Evolutionary conservation across 2,113 vertebrate species (phyloP).

Genomic region (Apus apus): DNA sequence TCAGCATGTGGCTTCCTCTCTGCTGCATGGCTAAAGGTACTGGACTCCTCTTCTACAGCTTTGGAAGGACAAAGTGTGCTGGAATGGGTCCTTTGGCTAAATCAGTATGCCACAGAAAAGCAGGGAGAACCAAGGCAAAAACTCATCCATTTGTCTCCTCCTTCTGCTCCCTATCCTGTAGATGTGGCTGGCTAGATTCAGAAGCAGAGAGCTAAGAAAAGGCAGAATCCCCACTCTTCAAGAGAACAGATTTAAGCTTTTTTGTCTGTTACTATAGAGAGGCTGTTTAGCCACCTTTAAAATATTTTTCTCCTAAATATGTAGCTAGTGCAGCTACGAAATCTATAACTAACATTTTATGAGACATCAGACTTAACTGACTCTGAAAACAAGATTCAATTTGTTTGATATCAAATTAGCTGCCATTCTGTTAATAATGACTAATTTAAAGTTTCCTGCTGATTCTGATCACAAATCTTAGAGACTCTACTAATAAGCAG

Average conservation of each 20-base stretch:
- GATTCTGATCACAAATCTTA: background rate
- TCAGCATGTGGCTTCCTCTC: background rate
- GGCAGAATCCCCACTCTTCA: background rate
- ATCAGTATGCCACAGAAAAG: background rate
- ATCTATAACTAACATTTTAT: background rate
- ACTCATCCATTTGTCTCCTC: background rate
- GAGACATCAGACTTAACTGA: background rate
- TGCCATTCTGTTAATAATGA: conserved; percentile 22
- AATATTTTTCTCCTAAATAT: conserved; percentile 32
- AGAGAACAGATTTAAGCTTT: conserved; percentile 17
- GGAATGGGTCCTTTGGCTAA: background rate
- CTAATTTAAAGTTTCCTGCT: conserved; percentile 34
- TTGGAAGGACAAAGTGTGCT: background rate
- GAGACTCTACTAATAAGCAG: background rate
- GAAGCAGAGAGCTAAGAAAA: conserved; percentile 13
- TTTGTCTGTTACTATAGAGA: conserved; percentile 29
- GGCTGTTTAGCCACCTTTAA: conserved; percentile 27
- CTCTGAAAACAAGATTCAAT: background rate
- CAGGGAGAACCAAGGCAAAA: background rate
- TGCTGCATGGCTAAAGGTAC: background rate
- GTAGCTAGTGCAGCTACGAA: background rate
- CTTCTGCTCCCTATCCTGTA: background rate
- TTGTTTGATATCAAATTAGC: conserved; percentile 28
- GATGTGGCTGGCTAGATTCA: background rate
- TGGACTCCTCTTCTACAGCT: background rate